Conservation (phyloP, 2,888 invertebrate genomes). For the Alviniconcha strummeri region DNA sequence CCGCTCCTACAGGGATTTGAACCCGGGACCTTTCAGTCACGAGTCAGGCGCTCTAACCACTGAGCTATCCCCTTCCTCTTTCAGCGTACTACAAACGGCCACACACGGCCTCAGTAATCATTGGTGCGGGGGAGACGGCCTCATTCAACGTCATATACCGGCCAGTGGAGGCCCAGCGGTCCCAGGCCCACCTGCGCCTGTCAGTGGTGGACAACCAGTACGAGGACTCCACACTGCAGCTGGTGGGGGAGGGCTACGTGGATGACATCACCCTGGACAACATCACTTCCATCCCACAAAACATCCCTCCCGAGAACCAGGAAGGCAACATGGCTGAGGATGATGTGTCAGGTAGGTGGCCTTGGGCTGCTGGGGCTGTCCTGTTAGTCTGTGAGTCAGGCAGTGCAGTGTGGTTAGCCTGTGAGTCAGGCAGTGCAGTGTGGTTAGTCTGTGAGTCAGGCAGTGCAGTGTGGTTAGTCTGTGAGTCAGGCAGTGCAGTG, state of each 20-base stretch:
- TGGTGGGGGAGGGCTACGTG: conserved; percentile 75
- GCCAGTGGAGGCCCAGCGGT: conserved; percentile 64
- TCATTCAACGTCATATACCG: conserved; percentile 66
- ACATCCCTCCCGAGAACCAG: conserved; percentile 58
- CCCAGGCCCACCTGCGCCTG: conserved; percentile 73
- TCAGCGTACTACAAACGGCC: conserved; percentile 55
- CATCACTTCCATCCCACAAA: conserved; percentile 68
- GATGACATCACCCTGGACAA: conserved; percentile 76
- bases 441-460: no score
- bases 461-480: no score
- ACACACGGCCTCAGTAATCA: conserved; percentile 71
- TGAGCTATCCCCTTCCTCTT: not conserved
- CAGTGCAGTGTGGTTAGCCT: no score
- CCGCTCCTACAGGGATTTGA: no score
- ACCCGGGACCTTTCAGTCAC: no score
- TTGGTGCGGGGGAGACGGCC: conserved; percentile 67
- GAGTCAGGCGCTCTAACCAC: no score
- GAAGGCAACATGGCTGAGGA: conserved; percentile 71
- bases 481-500: no score
- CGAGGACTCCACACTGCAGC: conserved; percentile 76
- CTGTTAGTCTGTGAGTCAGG: not conserved
- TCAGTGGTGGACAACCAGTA: conserved; percentile 78
- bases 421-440: no score
- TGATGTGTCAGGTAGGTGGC: conserved; percentile 65
- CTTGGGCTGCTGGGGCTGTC: not conserved